phyloP scores from a whole-genome alignment of 2,888 invertebrate genomes.

The Rhamnusium bicolor region DNA sequence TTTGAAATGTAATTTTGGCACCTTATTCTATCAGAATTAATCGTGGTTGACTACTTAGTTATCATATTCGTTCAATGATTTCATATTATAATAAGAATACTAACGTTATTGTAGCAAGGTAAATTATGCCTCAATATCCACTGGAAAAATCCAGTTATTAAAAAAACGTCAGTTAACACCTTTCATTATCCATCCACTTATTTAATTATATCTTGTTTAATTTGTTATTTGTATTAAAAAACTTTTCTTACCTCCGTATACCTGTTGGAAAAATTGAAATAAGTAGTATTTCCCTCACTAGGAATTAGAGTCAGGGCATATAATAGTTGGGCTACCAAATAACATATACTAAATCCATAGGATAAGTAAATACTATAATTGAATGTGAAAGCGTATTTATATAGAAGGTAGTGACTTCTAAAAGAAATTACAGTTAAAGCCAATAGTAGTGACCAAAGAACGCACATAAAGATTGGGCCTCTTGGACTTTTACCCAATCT shows the following conservation, averaged over 20 bases:
- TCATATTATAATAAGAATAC: too few relatives aligned
- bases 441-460: slow-evolving; percentile 81
- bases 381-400: slow-evolving; percentile 63
- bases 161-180: too few relatives aligned
- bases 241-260: slow-evolving; percentile 57
- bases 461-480: slow-evolving; percentile 81
- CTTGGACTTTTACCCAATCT: slow-evolving; percentile 79
- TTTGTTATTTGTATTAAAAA: neutral
- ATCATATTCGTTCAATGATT: too few relatives aligned
- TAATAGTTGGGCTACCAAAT: slow-evolving; percentile 77
- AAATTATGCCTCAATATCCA: too few relatives aligned
- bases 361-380: slow-evolving; percentile 67
- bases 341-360: slow-evolving; percentile 77
- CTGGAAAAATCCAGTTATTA: too few relatives aligned
- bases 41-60: too few relatives aligned
- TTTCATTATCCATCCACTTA: too few relatives aligned
- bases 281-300: slow-evolving; percentile 72
- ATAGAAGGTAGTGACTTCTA: slow-evolving; percentile 76
- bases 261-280: slow-evolving; percentile 63
- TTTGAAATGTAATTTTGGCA: too few relatives aligned
- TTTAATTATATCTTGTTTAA: too few relatives aligned
- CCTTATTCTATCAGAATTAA: too few relatives aligned
- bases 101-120: too few relatives aligned
- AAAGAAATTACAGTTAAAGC: slow-evolving; percentile 80
- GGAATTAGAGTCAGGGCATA: slow-evolving; percentile 84